phyloP scores from a whole-genome alignment of 2,113 vertebrate genomes.

The Daboia siamensis region DNA sequence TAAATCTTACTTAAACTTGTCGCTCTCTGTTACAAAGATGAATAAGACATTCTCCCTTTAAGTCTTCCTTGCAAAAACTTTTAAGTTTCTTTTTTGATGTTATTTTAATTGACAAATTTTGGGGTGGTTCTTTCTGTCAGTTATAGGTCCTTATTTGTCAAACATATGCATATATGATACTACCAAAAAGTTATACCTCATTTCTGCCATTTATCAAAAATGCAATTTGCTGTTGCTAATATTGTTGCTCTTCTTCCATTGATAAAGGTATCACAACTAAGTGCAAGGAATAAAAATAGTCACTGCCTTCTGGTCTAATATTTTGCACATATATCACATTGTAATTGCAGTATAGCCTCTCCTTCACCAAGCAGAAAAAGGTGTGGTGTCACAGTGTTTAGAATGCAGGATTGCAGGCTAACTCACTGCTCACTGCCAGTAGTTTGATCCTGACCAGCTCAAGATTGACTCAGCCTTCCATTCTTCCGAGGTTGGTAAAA shows the following conservation, averaged over 20 bases:
- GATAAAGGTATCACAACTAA: slow-evolving; percentile 31
- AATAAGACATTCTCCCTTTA: slow-evolving; percentile 53
- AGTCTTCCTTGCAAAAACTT: slow-evolving; percentile 31
- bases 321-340: background rate
- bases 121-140: background rate
- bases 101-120: slow-evolving; percentile 25
- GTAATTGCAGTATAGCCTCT: background rate
- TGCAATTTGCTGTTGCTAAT: slow-evolving; percentile 28
- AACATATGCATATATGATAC: slow-evolving; percentile 37
- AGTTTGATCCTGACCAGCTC: background rate
- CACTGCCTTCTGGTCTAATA: slow-evolving; percentile 5
- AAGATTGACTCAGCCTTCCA: background rate
- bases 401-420: background rate
- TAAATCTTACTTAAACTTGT: slow-evolving; percentile 59
- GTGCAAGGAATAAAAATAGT: slow-evolving; percentile 35
- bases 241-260: slow-evolving; percentile 36
- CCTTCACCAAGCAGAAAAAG: background rate
- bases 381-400: background rate
- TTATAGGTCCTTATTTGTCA: slow-evolving; percentile 53
- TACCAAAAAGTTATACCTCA: slow-evolving; percentile 37
- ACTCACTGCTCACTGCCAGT: background rate
- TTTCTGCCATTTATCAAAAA: slow-evolving; percentile 35
- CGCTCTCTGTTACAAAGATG: slow-evolving; percentile 59
- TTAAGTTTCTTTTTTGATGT: slow-evolving; percentile 17
- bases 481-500: background rate